These are phyloP conservation scores for mouse (Mus musculus) DNA, from an alignment of 2,113 vertebrate genomes.

Conservation along the genomic window DNA sequence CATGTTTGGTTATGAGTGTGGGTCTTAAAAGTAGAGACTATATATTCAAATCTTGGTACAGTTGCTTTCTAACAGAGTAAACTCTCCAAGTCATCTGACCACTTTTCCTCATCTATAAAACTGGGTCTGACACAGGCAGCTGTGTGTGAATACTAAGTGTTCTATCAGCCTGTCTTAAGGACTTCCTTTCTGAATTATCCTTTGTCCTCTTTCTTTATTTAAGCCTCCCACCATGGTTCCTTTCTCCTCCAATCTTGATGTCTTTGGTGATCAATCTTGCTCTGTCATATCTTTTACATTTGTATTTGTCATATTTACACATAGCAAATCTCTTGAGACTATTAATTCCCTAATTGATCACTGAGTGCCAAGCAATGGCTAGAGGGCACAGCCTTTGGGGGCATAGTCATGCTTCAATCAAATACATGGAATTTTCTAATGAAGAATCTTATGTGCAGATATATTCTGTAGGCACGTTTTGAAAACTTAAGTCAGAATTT, in stretches of 20 bases:
- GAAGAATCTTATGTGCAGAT: neutral
- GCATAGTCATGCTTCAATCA: neutral
- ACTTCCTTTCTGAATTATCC: neutral
- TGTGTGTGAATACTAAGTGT: neutral
- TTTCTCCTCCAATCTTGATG: slow-evolving; percentile 1
- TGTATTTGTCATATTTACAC: neutral
- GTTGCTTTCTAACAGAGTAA: neutral
- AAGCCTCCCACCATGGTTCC: neutral
- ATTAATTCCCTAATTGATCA: neutral
- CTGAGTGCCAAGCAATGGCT: neutral
- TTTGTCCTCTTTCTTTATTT: neutral
- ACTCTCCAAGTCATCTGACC: neutral
- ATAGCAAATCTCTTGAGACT: neutral
- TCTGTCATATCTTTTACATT: neutral
- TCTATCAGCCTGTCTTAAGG: neutral
- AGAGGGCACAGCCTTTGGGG: neutral
- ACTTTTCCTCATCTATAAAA: neutral
- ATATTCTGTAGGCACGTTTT: neutral
- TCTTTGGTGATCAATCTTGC: neutral
- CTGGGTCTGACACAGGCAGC: neutral
- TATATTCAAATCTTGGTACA: neutral
- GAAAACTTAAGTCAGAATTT: neutral
- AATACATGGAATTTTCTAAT: neutral
- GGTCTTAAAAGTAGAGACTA: too few relatives aligned
- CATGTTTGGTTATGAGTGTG: neutral